phyloP scores from a whole-genome alignment of 2,888 invertebrate species.

The Sarcophaga rosellei region DNA sequence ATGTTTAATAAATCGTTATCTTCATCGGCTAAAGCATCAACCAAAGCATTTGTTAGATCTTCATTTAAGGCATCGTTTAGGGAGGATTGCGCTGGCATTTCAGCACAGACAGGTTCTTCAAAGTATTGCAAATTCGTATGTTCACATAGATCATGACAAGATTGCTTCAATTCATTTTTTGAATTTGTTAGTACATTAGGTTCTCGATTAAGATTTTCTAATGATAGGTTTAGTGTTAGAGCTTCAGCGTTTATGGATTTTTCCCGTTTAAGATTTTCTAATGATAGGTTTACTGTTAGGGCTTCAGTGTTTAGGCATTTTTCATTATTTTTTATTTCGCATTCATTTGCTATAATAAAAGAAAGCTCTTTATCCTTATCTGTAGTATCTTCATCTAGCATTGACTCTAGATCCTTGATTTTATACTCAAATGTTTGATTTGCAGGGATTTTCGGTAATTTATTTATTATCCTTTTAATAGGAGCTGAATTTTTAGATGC shows the following conservation, averaged over 20 bases:
- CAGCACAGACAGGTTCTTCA: no score
- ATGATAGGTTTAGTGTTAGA: neutral
- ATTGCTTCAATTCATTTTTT: no score
- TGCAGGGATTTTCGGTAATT: no score
- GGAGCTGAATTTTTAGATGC: no score
- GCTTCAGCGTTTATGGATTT: neutral
- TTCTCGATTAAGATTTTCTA: neutral
- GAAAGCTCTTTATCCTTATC: neutral
- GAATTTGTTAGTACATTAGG: no score
- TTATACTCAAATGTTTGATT: no score
- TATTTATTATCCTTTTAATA: no score
- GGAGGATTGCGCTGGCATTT: neutral
- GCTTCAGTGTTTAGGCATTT: neutral
- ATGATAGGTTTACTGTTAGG: neutral
- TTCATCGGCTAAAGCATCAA: conserved; percentile 40
- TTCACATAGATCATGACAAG: no score
- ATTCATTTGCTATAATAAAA: neutral
- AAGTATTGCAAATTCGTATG: no score
- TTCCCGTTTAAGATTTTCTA: neutral
- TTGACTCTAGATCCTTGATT: no score
- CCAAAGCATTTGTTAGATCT: conserved; percentile 52
- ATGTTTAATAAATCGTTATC: conserved; percentile 35
- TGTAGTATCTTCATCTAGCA: neutral
- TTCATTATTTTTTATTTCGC: neutral
- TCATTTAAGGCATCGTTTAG: conserved; percentile 19